These are phyloP conservation scores for Tipula lateralis DNA, from an alignment of 2,888 invertebrate genomes.

Conservation along the genomic window DNA sequence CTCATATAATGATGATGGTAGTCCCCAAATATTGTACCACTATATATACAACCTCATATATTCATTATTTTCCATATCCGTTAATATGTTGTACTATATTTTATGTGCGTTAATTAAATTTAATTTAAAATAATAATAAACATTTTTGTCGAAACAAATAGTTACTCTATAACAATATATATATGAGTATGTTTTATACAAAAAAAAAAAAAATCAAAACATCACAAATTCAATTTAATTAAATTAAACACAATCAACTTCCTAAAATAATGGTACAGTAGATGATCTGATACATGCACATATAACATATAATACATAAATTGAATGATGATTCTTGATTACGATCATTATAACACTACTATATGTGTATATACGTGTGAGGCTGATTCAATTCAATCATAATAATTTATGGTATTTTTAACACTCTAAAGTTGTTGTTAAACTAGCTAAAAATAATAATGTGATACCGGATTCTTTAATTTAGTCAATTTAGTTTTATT, in stretches of 20 bases:
- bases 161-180: background rate
- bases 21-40: background rate
- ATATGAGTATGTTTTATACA: background rate
- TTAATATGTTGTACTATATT: background rate
- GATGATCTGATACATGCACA: background rate
- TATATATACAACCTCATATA: background rate
- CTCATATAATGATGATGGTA: background rate
- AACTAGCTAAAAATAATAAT: conserved; percentile 11
- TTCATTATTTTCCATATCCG: background rate
- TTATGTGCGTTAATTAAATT: conserved; percentile 15
- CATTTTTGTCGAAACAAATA: conserved; percentile 24
- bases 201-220: background rate
- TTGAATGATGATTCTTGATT: background rate
- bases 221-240: conserved; percentile 11
- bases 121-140: conserved; percentile 24
- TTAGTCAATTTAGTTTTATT: conserved; percentile 31
- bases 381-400: conserved; percentile 24
- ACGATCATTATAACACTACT: background rate
- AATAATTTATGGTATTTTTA: background rate
- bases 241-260: conserved; percentile 19
- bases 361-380: background rate
- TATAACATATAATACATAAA: background rate
- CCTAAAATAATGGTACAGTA: background rate
- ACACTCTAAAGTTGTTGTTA: background rate
- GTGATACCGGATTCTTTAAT: conserved; percentile 34